These are phyloP conservation scores for Podabrus alpinus DNA, from an alignment of 2,888 invertebrate genomes.

Conservation along the genomic window DNA sequence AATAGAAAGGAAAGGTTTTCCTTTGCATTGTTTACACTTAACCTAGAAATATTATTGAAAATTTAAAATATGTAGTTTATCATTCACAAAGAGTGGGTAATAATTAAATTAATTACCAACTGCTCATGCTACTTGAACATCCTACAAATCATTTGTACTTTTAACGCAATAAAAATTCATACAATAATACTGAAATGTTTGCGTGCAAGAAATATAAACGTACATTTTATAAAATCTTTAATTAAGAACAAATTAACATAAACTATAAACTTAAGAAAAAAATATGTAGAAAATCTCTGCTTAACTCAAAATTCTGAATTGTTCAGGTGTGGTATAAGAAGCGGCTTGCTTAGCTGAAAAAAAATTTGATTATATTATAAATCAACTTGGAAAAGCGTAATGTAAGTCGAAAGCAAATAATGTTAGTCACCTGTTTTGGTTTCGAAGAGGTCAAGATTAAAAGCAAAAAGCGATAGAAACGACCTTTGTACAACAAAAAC, in stretches of 20 bases:
- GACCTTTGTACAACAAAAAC: too few relatives aligned
- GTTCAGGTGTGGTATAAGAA: neutral
- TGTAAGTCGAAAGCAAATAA: neutral
- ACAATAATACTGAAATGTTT: neutral
- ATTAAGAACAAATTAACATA: neutral
- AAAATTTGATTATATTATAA: neutral
- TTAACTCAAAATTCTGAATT: neutral
- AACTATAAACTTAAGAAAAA: neutral
- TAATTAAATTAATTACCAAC: neutral
- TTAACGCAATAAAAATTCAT: neutral
- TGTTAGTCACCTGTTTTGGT: too few relatives aligned
- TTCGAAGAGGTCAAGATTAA: too few relatives aligned
- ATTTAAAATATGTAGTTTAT: neutral
- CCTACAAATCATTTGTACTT: neutral
- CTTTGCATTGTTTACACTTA: neutral
- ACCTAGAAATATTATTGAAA: neutral
- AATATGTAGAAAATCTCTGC: neutral
- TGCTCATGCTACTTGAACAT: neutral
- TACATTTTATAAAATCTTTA: too few relatives aligned
- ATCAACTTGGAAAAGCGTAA: neutral
- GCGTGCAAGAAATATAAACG: neutral
- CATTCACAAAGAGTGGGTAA: neutral
- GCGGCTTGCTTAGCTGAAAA: neutral
- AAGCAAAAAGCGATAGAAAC: too few relatives aligned
- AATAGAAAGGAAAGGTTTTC: neutral